These are phyloP conservation scores for Drosophila ohnishii DNA, from an alignment of 1,140 invertebrate genomes.

Conservation along the genomic window DNA sequence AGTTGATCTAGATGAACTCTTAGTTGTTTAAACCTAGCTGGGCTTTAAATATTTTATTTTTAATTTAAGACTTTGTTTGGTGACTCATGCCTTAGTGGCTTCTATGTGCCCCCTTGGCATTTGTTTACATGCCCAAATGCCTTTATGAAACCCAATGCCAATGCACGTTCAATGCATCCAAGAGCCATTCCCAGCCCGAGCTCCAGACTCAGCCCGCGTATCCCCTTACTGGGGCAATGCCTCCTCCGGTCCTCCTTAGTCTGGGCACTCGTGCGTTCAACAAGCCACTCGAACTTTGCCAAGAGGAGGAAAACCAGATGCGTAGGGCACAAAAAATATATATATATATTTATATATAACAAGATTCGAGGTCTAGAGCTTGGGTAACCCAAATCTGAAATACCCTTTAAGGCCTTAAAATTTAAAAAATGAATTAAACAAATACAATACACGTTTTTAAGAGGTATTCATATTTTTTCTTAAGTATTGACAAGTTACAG, in stretches of 20 bases:
- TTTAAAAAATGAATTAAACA: neutral
- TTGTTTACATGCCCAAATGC: conserved; percentile 60
- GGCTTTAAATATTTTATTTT: neutral
- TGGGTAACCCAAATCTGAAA: neutral
- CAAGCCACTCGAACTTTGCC: conserved; percentile 57
- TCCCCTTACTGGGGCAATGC: conserved; percentile 18
- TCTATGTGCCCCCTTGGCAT: conserved; percentile 18
- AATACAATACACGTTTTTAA: no score
- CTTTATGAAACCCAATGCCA: conserved; percentile 49
- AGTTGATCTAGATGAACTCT: neutral
- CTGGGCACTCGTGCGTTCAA: conserved; percentile 66
- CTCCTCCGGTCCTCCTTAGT: neutral
- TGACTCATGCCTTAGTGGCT: neutral
- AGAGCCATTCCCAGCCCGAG: conserved; percentile 19
- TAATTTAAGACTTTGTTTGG: neutral
- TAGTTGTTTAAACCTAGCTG: neutral
- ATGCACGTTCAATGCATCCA: conserved; percentile 57
- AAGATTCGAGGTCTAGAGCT: conserved; percentile 2
- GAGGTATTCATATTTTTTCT: neutral
- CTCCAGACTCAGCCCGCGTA: neutral
- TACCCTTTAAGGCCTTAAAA: neutral
- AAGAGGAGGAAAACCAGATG: conserved; percentile 25
- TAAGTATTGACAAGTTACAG: neutral
- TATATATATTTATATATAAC: conserved; percentile 3
- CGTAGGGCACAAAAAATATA: conserved; percentile 10